Evolutionary conservation across 64 coral and sea anemone genomes (phyloP).

Genomic region (Catalaphyllia jardinei): DNA sequence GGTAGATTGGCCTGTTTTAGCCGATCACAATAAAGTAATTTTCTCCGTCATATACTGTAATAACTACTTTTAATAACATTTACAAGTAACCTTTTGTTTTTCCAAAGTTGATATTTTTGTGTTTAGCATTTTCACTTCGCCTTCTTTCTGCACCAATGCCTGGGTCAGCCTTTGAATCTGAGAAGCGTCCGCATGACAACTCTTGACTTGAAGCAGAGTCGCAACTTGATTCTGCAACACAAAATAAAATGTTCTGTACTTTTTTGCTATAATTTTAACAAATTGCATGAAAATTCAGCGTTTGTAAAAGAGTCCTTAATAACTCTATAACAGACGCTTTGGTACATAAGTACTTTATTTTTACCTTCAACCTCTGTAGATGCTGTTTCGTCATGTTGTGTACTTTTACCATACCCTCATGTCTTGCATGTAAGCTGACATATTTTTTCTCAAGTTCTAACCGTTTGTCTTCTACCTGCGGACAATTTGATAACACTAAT

Average conservation of each 20-base stretch:
- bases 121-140: slow-evolving; percentile 84
- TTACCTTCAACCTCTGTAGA: slow-evolving; percentile 78
- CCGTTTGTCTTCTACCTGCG: slow-evolving; percentile 77
- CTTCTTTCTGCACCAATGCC: slow-evolving; percentile 76
- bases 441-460: slow-evolving; percentile 86
- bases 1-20: too few species aligned
- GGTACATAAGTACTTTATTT: too few species aligned
- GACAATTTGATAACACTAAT: neutral
- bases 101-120: slow-evolving; percentile 72
- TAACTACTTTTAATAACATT: too few species aligned
- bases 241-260: neutral
- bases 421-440: slow-evolving; percentile 61
- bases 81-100: slow-evolving; percentile 46
- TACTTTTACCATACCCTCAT: slow-evolving; percentile 77
- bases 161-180: slow-evolving; percentile 72
- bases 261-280: neutral
- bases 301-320: neutral
- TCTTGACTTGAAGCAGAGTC: slow-evolving; percentile 83
- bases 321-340: neutral
- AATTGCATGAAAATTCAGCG: neutral
- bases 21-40: too few species aligned
- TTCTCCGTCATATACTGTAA: too few species aligned
- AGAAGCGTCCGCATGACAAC: slow-evolving; percentile 78
- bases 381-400: slow-evolving; percentile 84
- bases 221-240: slow-evolving; percentile 72